Conservation (phyloP, 2,797 vertebrate species). For the Monodelphis domestica region DNA sequence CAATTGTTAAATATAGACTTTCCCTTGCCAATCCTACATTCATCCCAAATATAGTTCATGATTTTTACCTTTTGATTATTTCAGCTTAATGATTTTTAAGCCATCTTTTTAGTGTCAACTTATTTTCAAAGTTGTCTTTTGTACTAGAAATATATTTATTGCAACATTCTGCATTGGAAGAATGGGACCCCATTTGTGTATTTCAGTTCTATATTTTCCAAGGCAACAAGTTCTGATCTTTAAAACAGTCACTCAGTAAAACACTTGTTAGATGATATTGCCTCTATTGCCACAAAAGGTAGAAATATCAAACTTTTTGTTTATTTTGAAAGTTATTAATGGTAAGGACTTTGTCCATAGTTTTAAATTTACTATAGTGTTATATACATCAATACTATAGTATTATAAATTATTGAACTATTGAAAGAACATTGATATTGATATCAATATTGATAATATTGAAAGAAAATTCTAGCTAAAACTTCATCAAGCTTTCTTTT, state of each 20-base stretch:
- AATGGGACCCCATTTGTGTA: background rate
- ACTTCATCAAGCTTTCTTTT: background rate
- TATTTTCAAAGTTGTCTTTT: constrained; percentile 35
- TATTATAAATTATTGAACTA: too few species aligned
- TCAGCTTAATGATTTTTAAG: constrained; percentile 30
- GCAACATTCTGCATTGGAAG: background rate
- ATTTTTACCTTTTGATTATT: background rate
- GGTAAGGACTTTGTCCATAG: background rate
- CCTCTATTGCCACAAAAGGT: background rate
- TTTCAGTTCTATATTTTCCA: constrained; percentile 33
- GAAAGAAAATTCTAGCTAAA: background rate
- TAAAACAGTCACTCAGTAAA: constrained; percentile 22
- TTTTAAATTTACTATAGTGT: background rate
- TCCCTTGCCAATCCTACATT: constrained; percentile 19
- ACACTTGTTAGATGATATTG: constrained; percentile 7
- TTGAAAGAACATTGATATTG: background rate
- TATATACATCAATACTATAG: too few species aligned
- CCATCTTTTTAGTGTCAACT: background rate
- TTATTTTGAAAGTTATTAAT: background rate
- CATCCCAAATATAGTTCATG: background rate
- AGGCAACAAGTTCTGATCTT: constrained; percentile 15
- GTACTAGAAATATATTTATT: constrained; percentile 10
- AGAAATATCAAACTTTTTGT: background rate
- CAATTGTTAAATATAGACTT: background rate
- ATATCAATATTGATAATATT: too few species aligned